Conservation (phyloP, 2,113 vertebrate species). For the Natator depressus region DNA sequence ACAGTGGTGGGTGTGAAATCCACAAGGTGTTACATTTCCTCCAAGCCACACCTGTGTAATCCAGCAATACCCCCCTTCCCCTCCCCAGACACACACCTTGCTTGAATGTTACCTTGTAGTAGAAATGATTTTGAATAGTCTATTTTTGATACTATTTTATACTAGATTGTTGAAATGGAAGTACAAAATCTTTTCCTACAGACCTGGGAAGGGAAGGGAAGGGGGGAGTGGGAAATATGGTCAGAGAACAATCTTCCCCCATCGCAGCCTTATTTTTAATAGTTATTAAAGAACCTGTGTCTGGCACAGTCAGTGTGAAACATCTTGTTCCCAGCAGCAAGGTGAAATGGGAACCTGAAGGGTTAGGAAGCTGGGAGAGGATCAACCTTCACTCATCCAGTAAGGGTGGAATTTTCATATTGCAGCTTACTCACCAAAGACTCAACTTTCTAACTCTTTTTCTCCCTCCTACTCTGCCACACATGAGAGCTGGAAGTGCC, state of each 20-base stretch:
- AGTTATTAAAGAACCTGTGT: not conserved
- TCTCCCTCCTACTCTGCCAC: not conserved
- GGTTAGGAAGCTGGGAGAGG: slow-evolving; percentile 2
- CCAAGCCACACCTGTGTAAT: rapidly evolving
- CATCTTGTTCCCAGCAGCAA: not conserved
- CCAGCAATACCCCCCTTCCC: not conserved
- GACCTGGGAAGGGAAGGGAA: not conserved
- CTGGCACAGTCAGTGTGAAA: not conserved
- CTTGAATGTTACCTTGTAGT: not conserved
- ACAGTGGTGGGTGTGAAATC: not conserved
- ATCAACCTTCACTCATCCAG: slow-evolving; percentile 5
- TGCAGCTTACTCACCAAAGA: not conserved
- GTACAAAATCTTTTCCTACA: not conserved
- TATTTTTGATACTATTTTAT: slow-evolving; percentile 59
- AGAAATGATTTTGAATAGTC: slow-evolving; percentile 4
- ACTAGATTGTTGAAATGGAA: not conserved
- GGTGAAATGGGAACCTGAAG: not conserved
- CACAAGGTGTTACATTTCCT: not conserved
- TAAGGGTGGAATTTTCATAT: not conserved
- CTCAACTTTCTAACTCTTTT: not conserved
- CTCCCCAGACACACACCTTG: not conserved
- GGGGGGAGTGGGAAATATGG: not conserved
- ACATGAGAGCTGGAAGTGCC: slow-evolving; percentile 5
- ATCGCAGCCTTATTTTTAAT: slow-evolving; percentile 1
- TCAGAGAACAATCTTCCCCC: not conserved